Base-by-base conservation (phyloP, 1,140 invertebrate genomes). In the Ips typographus region DNA sequence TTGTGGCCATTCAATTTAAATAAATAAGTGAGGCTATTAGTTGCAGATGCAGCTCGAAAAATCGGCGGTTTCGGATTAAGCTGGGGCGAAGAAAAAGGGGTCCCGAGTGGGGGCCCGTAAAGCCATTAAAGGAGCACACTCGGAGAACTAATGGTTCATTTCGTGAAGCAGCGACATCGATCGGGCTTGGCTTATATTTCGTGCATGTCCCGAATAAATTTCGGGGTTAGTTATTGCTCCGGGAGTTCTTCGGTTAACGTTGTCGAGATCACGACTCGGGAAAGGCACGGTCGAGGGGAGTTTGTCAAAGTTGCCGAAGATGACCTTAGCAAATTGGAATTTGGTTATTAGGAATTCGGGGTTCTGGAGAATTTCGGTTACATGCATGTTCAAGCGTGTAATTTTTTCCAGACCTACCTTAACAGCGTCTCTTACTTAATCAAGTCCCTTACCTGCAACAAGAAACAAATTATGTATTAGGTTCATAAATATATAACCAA, bases 171-270 rank as follows among this genome's bases (percentile, higher is more conserved):
- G 49, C 47, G 61, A 63, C 61, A 63, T 63, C 61, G 61, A 63
- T 63, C 61, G 61, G 61, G 61, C 61, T 63, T 63, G 61, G 61
- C 61, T 63, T 63, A 63, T 63, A 63, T 63, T 52, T 63, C 61
- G 61, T 63, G 61, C 61, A 63, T 63, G 61, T 63, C 40, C 61
- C 61, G 61, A 63, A 63, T 63, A 63, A 63, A 61, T 61, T 63
- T 63, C 47, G 49, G 61, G n/a, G 44, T 51, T 63, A 63, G 61
- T 63, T 63, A 63, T 63, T 51, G 61, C 61, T 39, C 37, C 36
- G 37, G 38, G 40, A 63, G 61, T 52, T 63, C 37, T 63, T 22
- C 5, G 61, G 44, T 63, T 63, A 51, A 40, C 44, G 22, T 43
- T 49, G 36, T 52, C 52, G 40, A 52, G 44, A 52, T 63, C 6